phyloP scores from a whole-genome alignment of 2,113 vertebrate species.

The Orycteropus afer region DNA sequence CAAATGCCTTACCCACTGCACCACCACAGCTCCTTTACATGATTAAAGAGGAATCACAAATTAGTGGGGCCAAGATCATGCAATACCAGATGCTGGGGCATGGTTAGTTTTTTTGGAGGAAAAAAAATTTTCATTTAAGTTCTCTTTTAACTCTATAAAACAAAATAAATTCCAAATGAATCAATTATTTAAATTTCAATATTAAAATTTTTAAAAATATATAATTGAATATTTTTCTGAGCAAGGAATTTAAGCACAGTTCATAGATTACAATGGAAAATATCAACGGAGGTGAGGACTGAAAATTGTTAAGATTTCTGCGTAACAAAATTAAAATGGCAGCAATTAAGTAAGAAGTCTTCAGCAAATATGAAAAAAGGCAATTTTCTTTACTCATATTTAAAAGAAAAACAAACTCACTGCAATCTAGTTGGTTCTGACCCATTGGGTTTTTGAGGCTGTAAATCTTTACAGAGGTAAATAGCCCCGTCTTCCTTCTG shows the following conservation, averaged over 20 bases:
- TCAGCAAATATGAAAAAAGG: background rate
- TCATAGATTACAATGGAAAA: background rate
- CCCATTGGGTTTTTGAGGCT: no score
- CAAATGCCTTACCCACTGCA: no score
- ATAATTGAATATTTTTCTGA: background rate
- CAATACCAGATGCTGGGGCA: background rate
- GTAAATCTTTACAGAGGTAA: no score
- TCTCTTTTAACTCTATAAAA: background rate
- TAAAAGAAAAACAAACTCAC: no score
- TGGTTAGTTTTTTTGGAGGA: background rate
- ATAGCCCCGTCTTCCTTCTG: no score
- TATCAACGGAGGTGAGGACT: background rate
- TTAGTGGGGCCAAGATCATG: background rate
- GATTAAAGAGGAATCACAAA: background rate
- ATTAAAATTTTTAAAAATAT: conserved; percentile 28
- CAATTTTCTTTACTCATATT: background rate
- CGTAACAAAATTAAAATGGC: background rate
- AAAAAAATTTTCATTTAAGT: background rate
- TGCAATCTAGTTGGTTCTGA: no score
- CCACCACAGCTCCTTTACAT: no score
- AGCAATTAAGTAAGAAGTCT: background rate
- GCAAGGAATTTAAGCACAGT: background rate
- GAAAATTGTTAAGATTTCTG: conserved; percentile 19
- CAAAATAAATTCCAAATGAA: background rate
- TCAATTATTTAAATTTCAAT: conserved; percentile 33